These are phyloP conservation scores for Callyntrura sp. DNA, from an alignment of 2,888 invertebrate genomes.

Conservation along the genomic window DNA sequence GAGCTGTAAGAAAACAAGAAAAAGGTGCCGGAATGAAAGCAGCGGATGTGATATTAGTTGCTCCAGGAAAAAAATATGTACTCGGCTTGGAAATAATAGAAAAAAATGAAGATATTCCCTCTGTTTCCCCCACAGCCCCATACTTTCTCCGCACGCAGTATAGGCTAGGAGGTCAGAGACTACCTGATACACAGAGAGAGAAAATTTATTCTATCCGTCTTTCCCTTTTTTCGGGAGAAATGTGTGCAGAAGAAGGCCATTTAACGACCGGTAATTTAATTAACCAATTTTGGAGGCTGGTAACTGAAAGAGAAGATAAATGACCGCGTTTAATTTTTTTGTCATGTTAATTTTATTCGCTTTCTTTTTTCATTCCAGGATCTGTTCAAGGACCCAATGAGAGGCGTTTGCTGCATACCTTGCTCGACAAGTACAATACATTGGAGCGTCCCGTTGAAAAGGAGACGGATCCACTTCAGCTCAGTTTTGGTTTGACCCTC, in stretches of 20 bases:
- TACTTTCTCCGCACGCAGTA: not conserved
- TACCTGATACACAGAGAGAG: too few relatives aligned
- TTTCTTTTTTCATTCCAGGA: constrained; percentile 87
- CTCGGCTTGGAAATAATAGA: constrained; percentile 55
- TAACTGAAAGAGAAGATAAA: too few relatives aligned
- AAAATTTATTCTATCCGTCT: too few relatives aligned
- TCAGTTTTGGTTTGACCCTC: constrained; percentile 98
- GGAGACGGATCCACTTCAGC: constrained; percentile 97
- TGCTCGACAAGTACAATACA: constrained; percentile 97
- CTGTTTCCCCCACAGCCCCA: not conserved
- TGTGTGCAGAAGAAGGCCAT: constrained; percentile 16
- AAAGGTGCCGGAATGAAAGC: constrained; percentile 7
- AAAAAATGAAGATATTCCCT: not conserved
- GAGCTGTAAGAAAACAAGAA: constrained; percentile 36
- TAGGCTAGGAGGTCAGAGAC: too few relatives aligned
- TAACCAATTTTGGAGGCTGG: too few relatives aligned
- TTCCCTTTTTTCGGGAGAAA: constrained; percentile 31
- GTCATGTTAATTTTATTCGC: not conserved
- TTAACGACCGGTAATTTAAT: too few relatives aligned
- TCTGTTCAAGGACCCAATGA: constrained; percentile 96
- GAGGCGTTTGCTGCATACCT: constrained; percentile 95
- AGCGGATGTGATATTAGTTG: not conserved
- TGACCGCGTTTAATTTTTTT: not conserved
- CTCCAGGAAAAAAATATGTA: not conserved
- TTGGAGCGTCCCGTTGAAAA: constrained; percentile 93